Evolutionary conservation across 2,797 vertebrate species (phyloP), one percentile per base, ranked within the genome.

Genomic region (Percopsis omiscomaycus): DNA sequence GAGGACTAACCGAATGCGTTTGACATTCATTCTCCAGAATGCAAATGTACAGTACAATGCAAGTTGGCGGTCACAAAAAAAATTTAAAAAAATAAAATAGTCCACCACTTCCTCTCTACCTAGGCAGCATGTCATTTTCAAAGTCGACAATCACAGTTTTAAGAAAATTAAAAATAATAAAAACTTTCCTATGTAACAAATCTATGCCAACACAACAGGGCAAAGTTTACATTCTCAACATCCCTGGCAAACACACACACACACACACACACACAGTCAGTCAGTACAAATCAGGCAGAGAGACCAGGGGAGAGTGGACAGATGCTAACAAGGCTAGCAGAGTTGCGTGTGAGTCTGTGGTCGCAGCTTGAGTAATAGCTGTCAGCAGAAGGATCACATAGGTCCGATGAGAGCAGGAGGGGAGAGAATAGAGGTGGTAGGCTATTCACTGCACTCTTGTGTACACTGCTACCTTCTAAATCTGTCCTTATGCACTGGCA

Each of bases 401-500:
- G 67, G 58, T 58, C 74, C 75, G 74, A 86, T 76, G 71, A 84
- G 55, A 79, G 16, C 13, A 5, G 12, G 27, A 77, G 77, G 71
- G 71, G 51, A 2, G 63, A 66, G 13, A 2, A 61, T 53, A 42
- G 68, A 52, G 37, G 62, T 27, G 54, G 65, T 4, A 47, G 58
- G 37, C 60, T 64, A 27, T 67, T 69, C 66, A 70, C 57, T 66
- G 22, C 53, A 15, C 53, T 64, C 46, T 63, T 67, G 55, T 75
- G 78, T 61, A 69, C 63, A 56, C 63, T 10, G 27, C 5, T 0
- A 0, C 48, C 32, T 59, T 57, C 51, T 47, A 55, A 52, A 55
- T 66, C 63, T 51, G 76, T 48, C 76, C 72, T 68, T 1, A 12
- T 5, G 10, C 60, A 64, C 55, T 9, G 13, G 61, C 59, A 69